Evolutionary conservation across 2,113 vertebrate genomes (phyloP).

Genomic region (Rhinopithecus roxellana): DNA sequence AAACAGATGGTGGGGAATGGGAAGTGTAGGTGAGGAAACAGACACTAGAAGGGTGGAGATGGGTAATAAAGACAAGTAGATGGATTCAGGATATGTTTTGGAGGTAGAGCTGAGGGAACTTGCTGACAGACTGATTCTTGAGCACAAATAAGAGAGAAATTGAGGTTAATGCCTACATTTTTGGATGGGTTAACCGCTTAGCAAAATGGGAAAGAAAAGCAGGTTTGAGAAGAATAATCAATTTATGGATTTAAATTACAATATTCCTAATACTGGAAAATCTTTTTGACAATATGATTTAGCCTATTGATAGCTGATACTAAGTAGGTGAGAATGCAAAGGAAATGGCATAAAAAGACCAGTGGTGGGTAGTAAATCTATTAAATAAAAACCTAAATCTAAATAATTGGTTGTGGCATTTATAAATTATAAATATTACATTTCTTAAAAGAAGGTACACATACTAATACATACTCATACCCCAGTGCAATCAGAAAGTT

Average conservation of each 20-base stretch:
- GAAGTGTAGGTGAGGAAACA: not conserved
- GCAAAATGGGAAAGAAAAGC: not conserved
- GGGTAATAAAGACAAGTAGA: not conserved
- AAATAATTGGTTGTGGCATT: not conserved
- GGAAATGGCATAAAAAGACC: not conserved
- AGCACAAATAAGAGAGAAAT: not conserved
- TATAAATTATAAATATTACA: not conserved
- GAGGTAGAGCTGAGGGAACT: not conserved
- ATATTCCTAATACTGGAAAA: conserved; percentile 25
- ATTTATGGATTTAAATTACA: not conserved
- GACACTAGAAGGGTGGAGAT: not conserved
- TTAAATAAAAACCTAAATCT: conserved; percentile 24
- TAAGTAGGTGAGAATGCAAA: not conserved
- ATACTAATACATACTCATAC: not conserved
- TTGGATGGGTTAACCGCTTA: not conserved
- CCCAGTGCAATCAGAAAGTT: conserved; percentile 1
- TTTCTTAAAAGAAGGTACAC: not conserved
- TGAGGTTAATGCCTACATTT: not conserved
- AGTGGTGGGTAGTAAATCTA: not conserved
- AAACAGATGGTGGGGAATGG: not conserved
- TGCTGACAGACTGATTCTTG: not conserved
- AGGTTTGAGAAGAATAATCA: not conserved
- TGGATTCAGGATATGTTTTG: not conserved
- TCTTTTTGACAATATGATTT: not conserved
- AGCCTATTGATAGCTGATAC: not conserved